A percentile compares a stretch with the other conserved stretches of the same genome.
Evolutionary conservation across 2,797 vertebrate species (phyloP).

Genomic region (Sebastes hopkinsi): DNA sequence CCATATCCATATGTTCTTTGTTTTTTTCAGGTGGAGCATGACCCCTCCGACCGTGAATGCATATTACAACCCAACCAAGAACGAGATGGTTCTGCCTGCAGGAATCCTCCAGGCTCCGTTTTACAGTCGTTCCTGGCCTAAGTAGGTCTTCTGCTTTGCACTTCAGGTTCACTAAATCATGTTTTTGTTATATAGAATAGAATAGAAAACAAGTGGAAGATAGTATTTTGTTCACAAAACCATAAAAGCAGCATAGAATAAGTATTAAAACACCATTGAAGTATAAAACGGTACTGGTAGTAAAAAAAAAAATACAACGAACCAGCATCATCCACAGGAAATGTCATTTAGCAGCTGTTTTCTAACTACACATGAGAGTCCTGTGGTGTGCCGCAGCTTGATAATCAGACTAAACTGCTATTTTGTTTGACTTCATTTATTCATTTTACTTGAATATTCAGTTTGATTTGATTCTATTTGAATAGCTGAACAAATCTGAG

Average conservation of each 20-base stretch:
- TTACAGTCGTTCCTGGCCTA: constrained; percentile 90
- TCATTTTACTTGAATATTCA: neutral
- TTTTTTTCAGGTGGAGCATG: constrained; percentile 94
- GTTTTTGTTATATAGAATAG: neutral
- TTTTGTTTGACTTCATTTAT: neutral
- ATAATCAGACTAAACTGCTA: neutral
- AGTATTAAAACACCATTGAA: neutral
- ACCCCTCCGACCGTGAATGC: constrained; percentile 96
- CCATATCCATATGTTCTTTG: neutral
- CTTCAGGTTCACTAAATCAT: neutral
- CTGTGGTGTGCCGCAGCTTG: neutral
- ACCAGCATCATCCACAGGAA: neutral
- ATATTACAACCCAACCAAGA: constrained; percentile 98
- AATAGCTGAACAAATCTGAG: neutral
- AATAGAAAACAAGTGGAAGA: neutral
- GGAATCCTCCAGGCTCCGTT: constrained; percentile 97
- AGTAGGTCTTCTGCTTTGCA: constrained; percentile 77
- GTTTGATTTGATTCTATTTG: neutral
- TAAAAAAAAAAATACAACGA: neutral
- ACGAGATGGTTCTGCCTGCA: constrained; percentile 96
- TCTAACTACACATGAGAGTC: neutral
- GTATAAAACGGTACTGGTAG: neutral
- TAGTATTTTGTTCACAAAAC: neutral
- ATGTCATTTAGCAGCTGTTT: neutral
- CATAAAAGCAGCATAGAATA: neutral